These are phyloP conservation scores for Nannobrachium achirus DNA, from an alignment of 2,113 vertebrate species.

Conservation along the genomic window DNA sequence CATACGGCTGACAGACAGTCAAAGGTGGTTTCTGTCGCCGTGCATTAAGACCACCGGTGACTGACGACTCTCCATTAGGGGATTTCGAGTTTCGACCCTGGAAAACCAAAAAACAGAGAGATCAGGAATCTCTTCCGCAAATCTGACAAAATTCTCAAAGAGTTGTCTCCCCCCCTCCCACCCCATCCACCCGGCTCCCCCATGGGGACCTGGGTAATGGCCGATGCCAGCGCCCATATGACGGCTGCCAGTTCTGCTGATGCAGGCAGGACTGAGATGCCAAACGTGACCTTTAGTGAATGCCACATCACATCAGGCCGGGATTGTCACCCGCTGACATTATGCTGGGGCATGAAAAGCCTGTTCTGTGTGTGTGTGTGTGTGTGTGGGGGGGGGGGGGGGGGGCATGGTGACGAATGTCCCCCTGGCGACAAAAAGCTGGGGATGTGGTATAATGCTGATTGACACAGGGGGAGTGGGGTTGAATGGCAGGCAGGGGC, in stretches of 20 bases:
- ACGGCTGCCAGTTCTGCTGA: constrained; percentile 77
- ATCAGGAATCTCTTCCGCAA: constrained; percentile 53
- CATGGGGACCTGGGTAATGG: constrained; percentile 69
- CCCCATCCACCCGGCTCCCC: background rate
- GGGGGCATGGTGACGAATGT: constrained; percentile 64
- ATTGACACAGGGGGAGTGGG: constrained; percentile 65
- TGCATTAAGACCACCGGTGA: constrained; percentile 9
- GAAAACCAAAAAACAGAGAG: constrained; percentile 53
- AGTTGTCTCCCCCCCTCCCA: constrained; percentile 39
- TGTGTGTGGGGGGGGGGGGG: constrained; percentile 15
- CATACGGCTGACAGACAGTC: constrained; percentile 28
- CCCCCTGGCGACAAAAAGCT: constrained; percentile 72
- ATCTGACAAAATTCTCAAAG: constrained; percentile 68
- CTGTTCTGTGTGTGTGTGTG: constrained; percentile 51
- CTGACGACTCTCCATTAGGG: constrained; percentile 15
- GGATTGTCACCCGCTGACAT: constrained; percentile 76
- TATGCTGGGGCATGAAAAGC: constrained; percentile 77
- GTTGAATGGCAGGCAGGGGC: constrained; percentile 64
- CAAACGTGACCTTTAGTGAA: constrained; percentile 82
- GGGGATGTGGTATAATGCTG: constrained; percentile 68
- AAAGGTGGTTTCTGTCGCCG: constrained; percentile 34
- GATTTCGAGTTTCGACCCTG: constrained; percentile 11
- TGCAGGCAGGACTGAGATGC: constrained; percentile 73
- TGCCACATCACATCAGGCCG: constrained; percentile 80
- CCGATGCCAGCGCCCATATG: constrained; percentile 77